Evolutionary conservation across 1,140 invertebrate species (phyloP).

Genomic region (Aleiodes sp.): DNA sequence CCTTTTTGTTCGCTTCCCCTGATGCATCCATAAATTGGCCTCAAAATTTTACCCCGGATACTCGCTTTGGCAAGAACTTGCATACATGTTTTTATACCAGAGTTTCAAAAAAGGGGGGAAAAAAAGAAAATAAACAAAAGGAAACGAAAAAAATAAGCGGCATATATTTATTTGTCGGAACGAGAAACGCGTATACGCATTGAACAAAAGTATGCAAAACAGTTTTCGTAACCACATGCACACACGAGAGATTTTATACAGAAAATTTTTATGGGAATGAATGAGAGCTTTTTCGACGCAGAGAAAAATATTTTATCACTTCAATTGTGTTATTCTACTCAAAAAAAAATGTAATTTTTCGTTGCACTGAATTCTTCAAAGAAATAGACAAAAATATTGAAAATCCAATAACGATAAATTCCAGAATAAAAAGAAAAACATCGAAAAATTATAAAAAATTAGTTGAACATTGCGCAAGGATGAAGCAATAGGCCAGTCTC

Average conservation of each 20-base stretch:
- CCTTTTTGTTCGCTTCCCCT: background rate
- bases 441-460: too few species aligned
- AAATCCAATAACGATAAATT: too few species aligned
- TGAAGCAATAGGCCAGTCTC: too few species aligned
- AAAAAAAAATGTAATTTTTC: too few species aligned
- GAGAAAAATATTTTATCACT: background rate
- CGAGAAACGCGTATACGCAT: background rate
- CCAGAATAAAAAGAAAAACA: too few species aligned
- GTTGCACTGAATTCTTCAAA: too few species aligned
- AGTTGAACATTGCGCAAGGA: too few species aligned
- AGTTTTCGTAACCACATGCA: background rate
- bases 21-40: constrained; percentile 8
- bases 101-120: too few species aligned
- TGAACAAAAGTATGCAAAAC: constrained; percentile 1
- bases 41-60: background rate
- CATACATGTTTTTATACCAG: background rate
- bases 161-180: background rate
- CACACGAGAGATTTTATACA: background rate
- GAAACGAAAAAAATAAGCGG: background rate
- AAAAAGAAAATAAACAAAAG: background rate
- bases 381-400: too few species aligned
- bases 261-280: background rate
- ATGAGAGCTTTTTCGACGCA: background rate
- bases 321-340: too few species aligned
- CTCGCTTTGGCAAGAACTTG: too few species aligned